These are phyloP conservation scores for Ametastegia equiseti DNA, from an alignment of 2,888 invertebrate species.

Conservation along the genomic window DNA sequence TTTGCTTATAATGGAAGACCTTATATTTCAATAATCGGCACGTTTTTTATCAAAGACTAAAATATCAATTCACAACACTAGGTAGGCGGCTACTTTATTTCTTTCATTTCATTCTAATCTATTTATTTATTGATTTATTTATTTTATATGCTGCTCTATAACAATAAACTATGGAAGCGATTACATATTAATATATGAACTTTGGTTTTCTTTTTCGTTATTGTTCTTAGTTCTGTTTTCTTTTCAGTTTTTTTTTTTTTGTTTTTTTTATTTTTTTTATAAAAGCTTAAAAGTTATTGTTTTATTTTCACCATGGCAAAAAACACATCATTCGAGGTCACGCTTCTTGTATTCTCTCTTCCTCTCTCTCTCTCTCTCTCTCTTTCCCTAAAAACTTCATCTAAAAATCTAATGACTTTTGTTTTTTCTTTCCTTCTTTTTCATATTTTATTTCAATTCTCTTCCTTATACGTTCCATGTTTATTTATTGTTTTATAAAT, in stretches of 20 bases:
- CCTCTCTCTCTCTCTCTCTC: not conserved
- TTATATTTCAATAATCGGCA: conserved; percentile 31
- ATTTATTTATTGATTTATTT: conserved; percentile 40
- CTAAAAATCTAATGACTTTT: conserved; percentile 57
- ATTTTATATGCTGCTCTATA: conserved; percentile 16
- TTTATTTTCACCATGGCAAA: no score
- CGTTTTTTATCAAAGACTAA: not conserved
- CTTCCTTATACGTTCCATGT: conserved; percentile 29
- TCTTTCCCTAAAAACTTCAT: conserved; percentile 58
- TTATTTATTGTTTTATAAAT: conserved; percentile 56
- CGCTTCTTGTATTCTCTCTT: no score
- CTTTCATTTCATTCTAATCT: conserved; percentile 38
- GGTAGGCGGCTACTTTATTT: conserved; percentile 24
- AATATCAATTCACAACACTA: not conserved
- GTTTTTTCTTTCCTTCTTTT: not conserved
- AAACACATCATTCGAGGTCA: no score
- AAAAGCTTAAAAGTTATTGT: conserved; percentile 29
- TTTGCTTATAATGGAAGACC: conserved; percentile 31
- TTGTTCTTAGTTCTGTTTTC: conserved; percentile 38
- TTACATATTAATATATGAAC: conserved; percentile 12
- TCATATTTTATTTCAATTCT: conserved; percentile 1
- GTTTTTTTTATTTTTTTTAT: conserved; percentile 45
- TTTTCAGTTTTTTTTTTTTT: conserved; percentile 13
- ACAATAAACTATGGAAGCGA: conserved; percentile 53
- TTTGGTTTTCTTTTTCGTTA: not conserved